A percentile compares a stretch with the other conserved stretches of the same genome.
Conservation (phyloP, 2,888 invertebrate species). For the Sesia bembeciformis region DNA sequence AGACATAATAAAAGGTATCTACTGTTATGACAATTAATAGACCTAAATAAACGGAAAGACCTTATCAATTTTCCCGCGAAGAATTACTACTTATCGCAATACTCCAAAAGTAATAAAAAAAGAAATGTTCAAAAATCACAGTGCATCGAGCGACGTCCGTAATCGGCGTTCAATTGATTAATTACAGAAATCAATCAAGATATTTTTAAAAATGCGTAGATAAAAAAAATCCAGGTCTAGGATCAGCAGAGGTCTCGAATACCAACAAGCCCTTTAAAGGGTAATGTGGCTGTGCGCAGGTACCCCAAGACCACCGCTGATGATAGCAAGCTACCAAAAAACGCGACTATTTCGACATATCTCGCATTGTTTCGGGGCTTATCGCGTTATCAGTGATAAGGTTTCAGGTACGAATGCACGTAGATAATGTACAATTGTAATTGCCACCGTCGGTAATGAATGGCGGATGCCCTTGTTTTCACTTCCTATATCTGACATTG, state of each 20-base stretch:
- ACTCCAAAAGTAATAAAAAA: too few relatives aligned
- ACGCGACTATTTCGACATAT: slow-evolving; percentile 34
- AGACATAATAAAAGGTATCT: too few relatives aligned
- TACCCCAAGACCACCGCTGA: slow-evolving; percentile 73
- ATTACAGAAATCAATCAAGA: slow-evolving; percentile 62
- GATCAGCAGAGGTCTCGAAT: slow-evolving; percentile 76
- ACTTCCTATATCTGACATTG: not conserved
- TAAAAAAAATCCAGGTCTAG: slow-evolving; percentile 55
- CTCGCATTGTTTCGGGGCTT: slow-evolving; percentile 25
- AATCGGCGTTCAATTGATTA: slow-evolving; percentile 32
- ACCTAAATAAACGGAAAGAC: too few relatives aligned
- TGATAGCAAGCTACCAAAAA: slow-evolving; percentile 49
- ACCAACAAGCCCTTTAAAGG: slow-evolving; percentile 54
- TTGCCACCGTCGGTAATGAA: not conserved
- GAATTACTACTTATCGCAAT: too few relatives aligned
- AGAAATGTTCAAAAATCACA: too few relatives aligned
- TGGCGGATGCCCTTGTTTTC: not conserved
- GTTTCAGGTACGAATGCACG: not conserved
- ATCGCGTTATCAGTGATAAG: slow-evolving; percentile 54
- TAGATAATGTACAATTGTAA: not conserved
- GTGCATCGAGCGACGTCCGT: slow-evolving; percentile 2
- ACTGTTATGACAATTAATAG: too few relatives aligned
- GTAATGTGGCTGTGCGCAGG: slow-evolving; percentile 37
- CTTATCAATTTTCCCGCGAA: too few relatives aligned
- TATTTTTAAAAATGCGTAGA: slow-evolving; percentile 47